Evolutionary conservation across 1,140 invertebrate species (phyloP), one percentile per base, ranked within the genome.

Genomic region (Diabrotica undecimpunctata): DNA sequence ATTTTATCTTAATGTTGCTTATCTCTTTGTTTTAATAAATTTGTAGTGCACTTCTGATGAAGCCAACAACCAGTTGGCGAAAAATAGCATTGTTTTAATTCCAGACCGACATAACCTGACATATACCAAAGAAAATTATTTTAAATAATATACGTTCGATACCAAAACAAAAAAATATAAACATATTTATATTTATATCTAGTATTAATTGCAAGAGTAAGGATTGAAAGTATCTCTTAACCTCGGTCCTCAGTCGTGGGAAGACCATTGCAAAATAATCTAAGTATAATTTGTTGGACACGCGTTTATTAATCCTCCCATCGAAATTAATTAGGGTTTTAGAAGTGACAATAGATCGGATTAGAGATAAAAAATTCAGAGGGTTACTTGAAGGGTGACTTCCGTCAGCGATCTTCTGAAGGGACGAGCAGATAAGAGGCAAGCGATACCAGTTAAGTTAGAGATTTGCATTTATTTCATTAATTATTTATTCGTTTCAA

Each of bases 281-380:
- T 54, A 55, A 61, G 25, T 59, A 54, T 66, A 69, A 69, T 69
- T 69, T 69, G 67, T 69, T 50, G 10, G 67, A 66, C 64, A 69
- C 67, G 67, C 64, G 64, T 59, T 61, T 61, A 62, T 66, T 61
- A 61, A 69, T 66, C 62, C 64, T 64, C 64, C 63, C 61, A 53
- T 58, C 55, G 14, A 62, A 69, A 66, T 66, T 69, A 66, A 69
- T 69, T 66, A 56, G 64, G 63, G 59, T 52, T 25, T 61, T 57
- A 61, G 59, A 53, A 53, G 13, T 46, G 54, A 54, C 59, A 63
- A 58, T 56, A 66, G 66, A 65, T 68, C 46, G 63, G 67, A 68
- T 68, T 68, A 65, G 37, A 25, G 65, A 66, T 66, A 52, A 64
- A 58, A 62, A 62, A 62, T 46, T 53, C 11, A 10, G 25, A 46